Evolutionary conservation across 2,888 invertebrate species (phyloP), one percentile per base, ranked within the genome.

Genomic region (Parnassius orleans): DNA sequence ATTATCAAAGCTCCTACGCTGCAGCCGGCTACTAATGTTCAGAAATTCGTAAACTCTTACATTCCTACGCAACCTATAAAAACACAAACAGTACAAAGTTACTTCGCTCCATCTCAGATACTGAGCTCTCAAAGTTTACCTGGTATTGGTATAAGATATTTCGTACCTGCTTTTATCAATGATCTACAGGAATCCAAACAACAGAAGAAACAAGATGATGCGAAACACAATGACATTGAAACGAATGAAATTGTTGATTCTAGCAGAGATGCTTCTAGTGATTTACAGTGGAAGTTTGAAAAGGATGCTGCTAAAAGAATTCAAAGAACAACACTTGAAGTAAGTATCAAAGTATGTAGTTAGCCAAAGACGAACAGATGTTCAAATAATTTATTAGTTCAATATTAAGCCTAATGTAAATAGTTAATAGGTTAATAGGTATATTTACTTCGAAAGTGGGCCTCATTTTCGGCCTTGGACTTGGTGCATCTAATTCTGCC

Each of bases 11-110:
- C 73, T 2, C 74, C 77, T 12, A 53, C 78, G 2, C 77, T 76
- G 9, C 70, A 69, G 53, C 78, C 83, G 10, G 72, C 80, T 3
- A 90, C 74, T 76, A 89, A 79, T 60, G 91, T 85, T 0, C 87
- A 90, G 72, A 79, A 82, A 5, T 90, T 92, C 67, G 90, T 85
- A 69, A 90, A 85, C 74, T 77, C 86, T 0, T 92, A 92, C 71
- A 70, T 78, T 47, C 87, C 88, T 1, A 73, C 65, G 43, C 77
- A 77, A 66, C 76, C 81, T 5, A 70, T 79, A 10, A 74, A 77
- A 53, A 79, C 76, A 10, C 66, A 75, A 61, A 71, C 80, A 3
- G 65, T 74, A 0, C 67, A 66, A n/a, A 72, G 79, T 66, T 84
- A 81, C 72, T 81, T 86, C 66, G 82, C 77, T 9, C 83, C 81